Evolutionary conservation across 1,140 invertebrate species (phyloP).

Genomic region (Melanaphis sacchari): DNA sequence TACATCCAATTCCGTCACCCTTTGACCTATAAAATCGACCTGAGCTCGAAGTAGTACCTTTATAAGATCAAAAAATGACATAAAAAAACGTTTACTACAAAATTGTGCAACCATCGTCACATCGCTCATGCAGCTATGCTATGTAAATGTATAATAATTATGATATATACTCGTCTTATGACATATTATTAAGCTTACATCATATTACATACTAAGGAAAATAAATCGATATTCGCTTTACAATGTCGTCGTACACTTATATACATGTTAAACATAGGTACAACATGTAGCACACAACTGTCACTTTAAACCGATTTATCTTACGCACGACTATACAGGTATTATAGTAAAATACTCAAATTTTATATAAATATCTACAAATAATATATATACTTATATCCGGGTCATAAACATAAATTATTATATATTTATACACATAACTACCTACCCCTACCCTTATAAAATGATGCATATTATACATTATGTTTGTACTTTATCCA

Average conservation of each 20-base stretch:
- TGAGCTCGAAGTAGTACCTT: not conserved
- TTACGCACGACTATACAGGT: not conserved
- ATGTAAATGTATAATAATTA: not conserved
- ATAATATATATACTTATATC: conserved; percentile 15
- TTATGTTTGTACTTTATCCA: not conserved
- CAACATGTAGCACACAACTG: not conserved
- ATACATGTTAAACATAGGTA: not conserved
- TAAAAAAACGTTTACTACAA: not conserved
- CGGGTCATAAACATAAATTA: not conserved
- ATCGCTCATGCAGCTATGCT: not conserved
- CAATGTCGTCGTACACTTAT: not conserved
- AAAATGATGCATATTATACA: not conserved
- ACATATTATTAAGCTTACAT: not conserved
- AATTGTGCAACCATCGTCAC: not conserved
- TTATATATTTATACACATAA: not conserved
- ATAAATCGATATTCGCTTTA: not conserved
- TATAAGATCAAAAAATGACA: conserved; percentile 9
- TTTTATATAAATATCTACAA: not conserved
- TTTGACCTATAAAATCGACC: conserved; percentile 36
- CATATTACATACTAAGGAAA: not conserved
- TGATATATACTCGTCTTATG: not conserved
- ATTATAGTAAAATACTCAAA: not conserved
- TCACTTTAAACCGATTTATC: not conserved
- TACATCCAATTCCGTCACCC: not conserved
- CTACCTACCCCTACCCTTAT: not conserved